Base-by-base conservation (phyloP, 2,888 invertebrate genomes). In the Sylvicola fuscatus region DNA sequence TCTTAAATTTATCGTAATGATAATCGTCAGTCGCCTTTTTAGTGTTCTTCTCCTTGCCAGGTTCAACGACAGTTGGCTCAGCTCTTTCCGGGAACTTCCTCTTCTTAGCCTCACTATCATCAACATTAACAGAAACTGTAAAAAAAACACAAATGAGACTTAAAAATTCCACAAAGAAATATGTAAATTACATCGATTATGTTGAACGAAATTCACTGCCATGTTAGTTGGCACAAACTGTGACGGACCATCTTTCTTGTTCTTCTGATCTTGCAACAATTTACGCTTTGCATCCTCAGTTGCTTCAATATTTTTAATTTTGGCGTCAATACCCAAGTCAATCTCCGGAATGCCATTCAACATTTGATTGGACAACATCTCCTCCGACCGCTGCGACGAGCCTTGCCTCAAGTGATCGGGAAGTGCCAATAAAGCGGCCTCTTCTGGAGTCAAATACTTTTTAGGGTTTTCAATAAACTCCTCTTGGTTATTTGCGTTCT, bases 341-440 rank as follows among this genome's bases (percentile, higher is more conserved):
- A 99, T 89, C 65, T 99, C 98, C 1, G 98, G 98, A 44, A 99
- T 98, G 27, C 98, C 98, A 51, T 90, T 95, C 3, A 99, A 65
- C 98, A 98, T 99, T 66, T 98, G 97, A 68, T 97, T 95, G 3
- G 97, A 97, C 47, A 99, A 70, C 90, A 98, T 95, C 63, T 98
- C 98, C 58, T 98, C 97, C 2, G 87, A 92, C 33, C 34, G 69
- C 47, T 86, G 82, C 1, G 81, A 72, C 1, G 86, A 81, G 2
- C 87, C 83, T 39, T 81, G 74, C 39, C 90, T 65, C 36, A 93
- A 62, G 54, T 90, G 81, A 46, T 87, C 83, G 2, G 95, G 93
- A 12, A 95, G 68, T 3, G 90, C 81, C 44, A 79, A 73, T 32
- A 93, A 58, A 1, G 89, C 89, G 14, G 87, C 87, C 60, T 89